phyloP scores from a whole-genome alignment of 2,888 invertebrate genomes.

The Aporophyla lueneburgensis region DNA sequence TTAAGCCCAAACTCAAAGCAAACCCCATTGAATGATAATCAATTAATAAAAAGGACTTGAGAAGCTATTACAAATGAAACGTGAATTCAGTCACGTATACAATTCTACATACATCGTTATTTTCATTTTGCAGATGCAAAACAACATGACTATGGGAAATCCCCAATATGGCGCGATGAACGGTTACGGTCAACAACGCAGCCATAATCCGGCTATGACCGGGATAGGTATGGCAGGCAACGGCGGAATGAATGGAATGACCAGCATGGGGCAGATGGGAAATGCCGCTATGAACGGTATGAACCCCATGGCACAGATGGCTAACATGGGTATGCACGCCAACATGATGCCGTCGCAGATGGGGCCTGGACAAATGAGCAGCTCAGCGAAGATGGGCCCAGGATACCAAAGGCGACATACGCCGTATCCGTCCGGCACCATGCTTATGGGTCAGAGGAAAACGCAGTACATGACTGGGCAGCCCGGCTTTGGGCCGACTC shows the following conservation, averaged over 20 bases:
- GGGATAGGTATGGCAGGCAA: conserved; percentile 91
- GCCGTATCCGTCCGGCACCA: conserved; percentile 96
- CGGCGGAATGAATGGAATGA: conserved; percentile 91
- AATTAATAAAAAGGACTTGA: conserved; percentile 23
- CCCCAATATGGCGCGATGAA: conserved; percentile 92
- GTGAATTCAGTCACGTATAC: conserved; percentile 62
- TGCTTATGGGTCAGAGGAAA: conserved; percentile 96
- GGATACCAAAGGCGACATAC: conserved; percentile 95
- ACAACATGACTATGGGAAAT: conserved; percentile 92
- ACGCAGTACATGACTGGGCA: conserved; percentile 91
- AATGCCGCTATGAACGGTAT: conserved; percentile 92
- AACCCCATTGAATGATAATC: conserved; percentile 21
- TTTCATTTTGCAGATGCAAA: conserved; percentile 91
- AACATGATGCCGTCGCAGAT: conserved; percentile 93
- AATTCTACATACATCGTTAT: conserved; percentile 49
- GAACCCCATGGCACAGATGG: conserved; percentile 94
- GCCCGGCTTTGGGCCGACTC: conserved; percentile 88
- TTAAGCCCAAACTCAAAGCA: conserved; percentile 9
- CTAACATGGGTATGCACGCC: conserved; percentile 93
- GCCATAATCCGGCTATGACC: conserved; percentile 90
- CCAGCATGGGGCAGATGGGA: conserved; percentile 92
- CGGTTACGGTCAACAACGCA: conserved; percentile 91
- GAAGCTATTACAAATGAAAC: conserved; percentile 40
- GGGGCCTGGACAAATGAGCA: conserved; percentile 93
- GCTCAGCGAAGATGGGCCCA: conserved; percentile 92